Evolutionary conservation across 2,888 invertebrate species (phyloP), one percentile per base, ranked within the genome.

Genomic region (Globia sparganii): DNA sequence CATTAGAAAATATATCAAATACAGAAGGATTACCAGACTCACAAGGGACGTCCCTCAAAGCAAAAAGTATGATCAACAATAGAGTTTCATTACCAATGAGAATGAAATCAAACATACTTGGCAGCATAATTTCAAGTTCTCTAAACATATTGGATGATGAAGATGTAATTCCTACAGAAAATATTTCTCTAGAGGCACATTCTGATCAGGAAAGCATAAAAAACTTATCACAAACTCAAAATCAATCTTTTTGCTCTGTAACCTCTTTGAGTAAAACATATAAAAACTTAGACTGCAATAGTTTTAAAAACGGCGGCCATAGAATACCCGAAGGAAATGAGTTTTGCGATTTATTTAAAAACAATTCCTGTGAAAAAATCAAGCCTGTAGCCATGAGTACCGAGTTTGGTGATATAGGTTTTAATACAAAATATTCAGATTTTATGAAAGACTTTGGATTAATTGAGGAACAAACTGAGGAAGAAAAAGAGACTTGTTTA

Each of bases 371-470:
- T 46, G 78, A 78, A 46, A 78, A 65, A 31, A 49, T 78, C 4
- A 90, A 91, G 49, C 80, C 78, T 5, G 86, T 91, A 0, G 88
- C 91, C 0, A 95, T 95, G 95, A 90, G 91, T 3, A 89, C 88
- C 0, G 85, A 91, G 59, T 89, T 88, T 18, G 96, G 95, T 2
- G 96, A 96, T 90, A 93, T 95, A 73, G 96, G 96, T 0, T 93
- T 92, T 72, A 92, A 95, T 90, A 61, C 81, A 9, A 92, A 91
- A 73, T 96, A 94, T 85, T 85, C 91, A 0, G 93, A 95, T 49
- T 91, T 90, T 86, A 85, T 94, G 0, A 94, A 92, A 71, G 84
- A 89, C 77, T 40, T 71, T 40, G 87, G 86, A 9, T 66, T 75
- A 43, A 49, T 84, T 18, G 81, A 89, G 15, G 88, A 90, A 11